Base-by-base conservation (phyloP, 1,140 invertebrate species). In the Portunus trituberculatus region DNA sequence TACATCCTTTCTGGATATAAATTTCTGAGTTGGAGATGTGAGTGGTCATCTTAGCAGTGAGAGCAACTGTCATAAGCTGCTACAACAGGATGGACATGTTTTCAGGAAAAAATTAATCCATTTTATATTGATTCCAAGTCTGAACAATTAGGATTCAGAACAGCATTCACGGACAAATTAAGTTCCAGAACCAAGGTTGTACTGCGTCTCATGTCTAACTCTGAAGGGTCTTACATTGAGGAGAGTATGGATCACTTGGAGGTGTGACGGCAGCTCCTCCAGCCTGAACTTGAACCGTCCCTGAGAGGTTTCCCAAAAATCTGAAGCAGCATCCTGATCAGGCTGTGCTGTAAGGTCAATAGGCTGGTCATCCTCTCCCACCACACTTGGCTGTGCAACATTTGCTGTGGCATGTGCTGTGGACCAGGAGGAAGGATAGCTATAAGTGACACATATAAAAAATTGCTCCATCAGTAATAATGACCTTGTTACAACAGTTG, bases 251-350 rank as follows among this genome's bases (percentile, higher is more conserved):
- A 99, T 98, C 88, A 99, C 98, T 97, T 99, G 99, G 87, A 99
- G 97, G 94, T 99, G 98, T 95, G 99, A 98, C 0, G 99, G 99
- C 96, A 99, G 97, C 96, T 99, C 98, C n/a, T 99, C 98, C 25
- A 99, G 98, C 87, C 97, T 98, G 97, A 99, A 99, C 96, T 98
- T 98, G 96, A 99, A 99, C 97, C 99, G 99, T 46, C 99, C 99
- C 84, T 99, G 98, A 8, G 98, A 98, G 0, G 99, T 99, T 94
- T 98, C 98, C 99, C 99, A 99, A 96, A 99, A 99, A 32, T 87
- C 92, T 88, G 98, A 98, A 96, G 29, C 96, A 92, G 96, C 96
- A 76, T 96, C 96, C 28, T 96, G 96, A 32, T 96, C 91, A 10
- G 96, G 96, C 31, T 96, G 93, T 6, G 96, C 7, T 45, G 92